Conservation (phyloP, 2,888 invertebrate genomes). For the Steinernema hermaphroditum region DNA sequence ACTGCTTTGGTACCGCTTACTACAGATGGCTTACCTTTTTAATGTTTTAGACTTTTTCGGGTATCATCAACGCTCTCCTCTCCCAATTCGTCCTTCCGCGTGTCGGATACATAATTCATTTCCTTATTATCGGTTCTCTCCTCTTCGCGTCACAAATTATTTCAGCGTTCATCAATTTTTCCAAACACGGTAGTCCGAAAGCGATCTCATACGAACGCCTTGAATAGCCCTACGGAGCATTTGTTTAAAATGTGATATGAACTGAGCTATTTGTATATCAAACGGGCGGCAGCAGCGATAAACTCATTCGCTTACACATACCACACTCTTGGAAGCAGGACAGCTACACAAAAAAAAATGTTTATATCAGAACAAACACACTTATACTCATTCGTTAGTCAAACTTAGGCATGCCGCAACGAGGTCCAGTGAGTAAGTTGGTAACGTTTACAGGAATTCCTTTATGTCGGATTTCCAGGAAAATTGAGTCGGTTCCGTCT, state of each 20-base stretch:
- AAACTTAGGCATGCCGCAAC: neutral
- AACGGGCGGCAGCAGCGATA: too few relatives aligned
- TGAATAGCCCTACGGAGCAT: neutral
- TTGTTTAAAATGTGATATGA: too few relatives aligned
- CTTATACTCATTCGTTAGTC: neutral
- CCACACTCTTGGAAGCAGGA: too few relatives aligned
- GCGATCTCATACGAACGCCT: conserved; percentile 24
- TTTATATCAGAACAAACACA: too few relatives aligned
- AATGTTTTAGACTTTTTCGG: conserved; percentile 53
- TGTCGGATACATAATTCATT: conserved; percentile 56
- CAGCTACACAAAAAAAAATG: too few relatives aligned
- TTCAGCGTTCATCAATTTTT: conserved; percentile 1
- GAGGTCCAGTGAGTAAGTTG: conserved; percentile 54
- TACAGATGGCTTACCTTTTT: neutral
- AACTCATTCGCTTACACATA: too few relatives aligned
- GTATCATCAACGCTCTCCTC: conserved; percentile 57
- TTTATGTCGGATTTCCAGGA: conserved; percentile 63
- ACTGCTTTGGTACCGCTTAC: conserved; percentile 48
- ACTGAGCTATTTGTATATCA: too few relatives aligned
- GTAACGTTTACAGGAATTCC: conserved; percentile 62
- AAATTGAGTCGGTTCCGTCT: conserved; percentile 57
- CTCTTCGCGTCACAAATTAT: neutral
- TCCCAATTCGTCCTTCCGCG: conserved; percentile 53
- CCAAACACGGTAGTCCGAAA: neutral
- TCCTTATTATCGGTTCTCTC: conserved; percentile 48